Base-by-base conservation (phyloP, 2,888 invertebrate genomes). In the Spisula solida region DNA sequence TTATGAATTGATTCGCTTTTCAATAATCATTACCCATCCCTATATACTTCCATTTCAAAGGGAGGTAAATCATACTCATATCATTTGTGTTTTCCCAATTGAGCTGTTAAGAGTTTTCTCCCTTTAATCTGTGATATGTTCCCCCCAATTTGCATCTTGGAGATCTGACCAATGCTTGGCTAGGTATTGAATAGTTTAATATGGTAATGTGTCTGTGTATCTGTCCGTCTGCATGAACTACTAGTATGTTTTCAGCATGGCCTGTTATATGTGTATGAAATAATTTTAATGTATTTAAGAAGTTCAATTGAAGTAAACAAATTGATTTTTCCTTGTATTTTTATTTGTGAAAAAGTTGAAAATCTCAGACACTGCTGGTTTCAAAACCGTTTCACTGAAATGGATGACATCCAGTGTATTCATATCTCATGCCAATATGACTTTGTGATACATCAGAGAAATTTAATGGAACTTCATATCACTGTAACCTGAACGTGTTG, bases 121-220 rank as follows among this genome's bases (percentile, higher is more conserved):
- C 85, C 85, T 79, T 85, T 85, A 85, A 34, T 47, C 41, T n/a
- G 55, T 29, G 20, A 79, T 79, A 56, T 79, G 20, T 31, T 75
- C 51, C 60, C n/a, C 47, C 8, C 81, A n/a, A 60, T 86, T 79
- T 90, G 90, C 90, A 92, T 89, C 82, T 82, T 89, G 89, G 83
- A 92, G 92, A 81, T 92, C 92, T 88, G 90, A 92, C 56, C 92
- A 90, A 41, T 87, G 87, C 86, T 86, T 92, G 78, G 34, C 84
- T 55, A 92, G 92, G 92, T 92, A 92, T 60, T 56, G 60, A 31
- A 75, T 75, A 31, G 29, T 25, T 34, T 25, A 41, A 41, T 8
- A 31, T 34, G 75, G 75, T 75, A 1, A 75, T 18, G 12, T 75
- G 75, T 75, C 31, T 31, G 75, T 75, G 4, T 18, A 31, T 75